Evolutionary conservation across 1,140 invertebrate genomes (phyloP).

Genomic region (Lithobius niger): DNA sequence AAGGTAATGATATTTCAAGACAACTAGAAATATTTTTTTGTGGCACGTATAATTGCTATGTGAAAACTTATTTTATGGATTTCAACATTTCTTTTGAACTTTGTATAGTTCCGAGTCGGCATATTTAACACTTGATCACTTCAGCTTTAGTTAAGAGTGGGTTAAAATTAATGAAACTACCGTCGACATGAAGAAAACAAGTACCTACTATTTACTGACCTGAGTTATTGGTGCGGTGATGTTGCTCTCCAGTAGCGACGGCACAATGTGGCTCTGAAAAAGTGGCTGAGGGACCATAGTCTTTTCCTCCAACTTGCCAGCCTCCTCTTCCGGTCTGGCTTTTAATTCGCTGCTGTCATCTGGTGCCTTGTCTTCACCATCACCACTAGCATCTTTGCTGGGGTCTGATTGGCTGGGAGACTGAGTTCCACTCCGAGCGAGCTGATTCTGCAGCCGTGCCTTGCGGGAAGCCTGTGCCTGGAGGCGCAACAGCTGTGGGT

Average conservation of each 20-base stretch:
- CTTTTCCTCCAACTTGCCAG: not conserved
- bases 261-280: not conserved
- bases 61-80: too few relatives aligned
- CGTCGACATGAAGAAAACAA: too few relatives aligned
- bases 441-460: conserved; percentile 30
- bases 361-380: not conserved
- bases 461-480: conserved; percentile 49
- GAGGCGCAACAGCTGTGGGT: conserved; percentile 55
- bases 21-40: too few relatives aligned
- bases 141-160: too few relatives aligned
- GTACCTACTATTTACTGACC: too few relatives aligned
- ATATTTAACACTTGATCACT: too few relatives aligned
- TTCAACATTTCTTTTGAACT: too few relatives aligned
- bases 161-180: too few relatives aligned
- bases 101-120: too few relatives aligned
- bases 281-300: not conserved
- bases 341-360: not conserved
- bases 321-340: not conserved
- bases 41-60: too few relatives aligned
- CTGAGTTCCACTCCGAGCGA: not conserved
- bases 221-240: not conserved
- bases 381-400: not conserved
- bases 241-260: not conserved
- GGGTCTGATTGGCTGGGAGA: not conserved
- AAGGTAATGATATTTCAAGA: too few relatives aligned